Base-by-base conservation (phyloP, 2,113 vertebrate species). In the Sapajus apella region DNA sequence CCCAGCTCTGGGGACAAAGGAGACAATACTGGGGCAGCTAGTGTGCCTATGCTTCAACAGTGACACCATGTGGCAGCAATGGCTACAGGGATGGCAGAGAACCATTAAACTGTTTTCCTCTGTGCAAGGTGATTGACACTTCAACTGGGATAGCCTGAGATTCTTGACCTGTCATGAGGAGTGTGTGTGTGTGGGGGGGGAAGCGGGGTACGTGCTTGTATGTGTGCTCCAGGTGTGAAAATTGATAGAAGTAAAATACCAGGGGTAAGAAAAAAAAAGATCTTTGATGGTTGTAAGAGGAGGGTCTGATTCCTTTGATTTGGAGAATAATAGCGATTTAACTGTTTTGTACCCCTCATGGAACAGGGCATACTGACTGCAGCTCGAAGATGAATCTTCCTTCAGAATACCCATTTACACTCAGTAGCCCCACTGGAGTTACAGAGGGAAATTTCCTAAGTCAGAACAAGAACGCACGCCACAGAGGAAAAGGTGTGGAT, bases 51-150 rank as follows among this genome's bases (percentile, higher is more conserved):
- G 97, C 90, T 93, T 97, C 97, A 97, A 97, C 87, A 98, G 97
- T 97, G 97, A 98, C 97, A 98, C 97, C 97, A 55, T 96, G 97
- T 98, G 97, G 97, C 80, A 68, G 70, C 64, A 84, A 61, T 0
- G 64, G 87, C 66, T 84, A 72, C 47, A 35, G 21, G 95, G 83
- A 88, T 43, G 70, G 27, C 50, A 55, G 81, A 40, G 64, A 58
- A 87, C 86, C 79, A 61, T 66, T 37, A 66, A 37, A 43, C 17
- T 18, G 52, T 3, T 50, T 95, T 90, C 12, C 81, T 91, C 70
- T 92, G 64, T 72, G 43, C 50, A 68, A 73, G 52, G 30, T 20
- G 8, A 30, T 2, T 47, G 30, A 45, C 64, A 50, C n/a, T 70
- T 73, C 23, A 32, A 16, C 25, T 23, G 52, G 37, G 56, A 72